Evolutionary conservation across 2,113 vertebrate genomes (phyloP).

Genomic region (Axis porcinus): DNA sequence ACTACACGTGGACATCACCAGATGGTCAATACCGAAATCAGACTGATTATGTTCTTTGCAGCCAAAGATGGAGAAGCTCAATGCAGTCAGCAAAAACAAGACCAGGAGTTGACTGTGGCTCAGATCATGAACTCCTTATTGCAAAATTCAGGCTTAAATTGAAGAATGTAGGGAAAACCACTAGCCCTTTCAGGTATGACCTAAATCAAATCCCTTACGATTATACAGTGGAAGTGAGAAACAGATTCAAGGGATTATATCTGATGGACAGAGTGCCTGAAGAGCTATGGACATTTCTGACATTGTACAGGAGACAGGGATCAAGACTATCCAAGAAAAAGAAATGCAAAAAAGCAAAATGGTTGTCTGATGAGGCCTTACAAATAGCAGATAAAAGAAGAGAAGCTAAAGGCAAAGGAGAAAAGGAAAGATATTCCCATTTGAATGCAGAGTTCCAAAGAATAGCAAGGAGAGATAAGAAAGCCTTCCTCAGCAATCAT

Average conservation of each 20-base stretch:
- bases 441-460: background rate
- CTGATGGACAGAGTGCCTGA: background rate
- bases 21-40: background rate
- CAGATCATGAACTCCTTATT: background rate
- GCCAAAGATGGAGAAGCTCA: background rate
- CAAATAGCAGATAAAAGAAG: background rate
- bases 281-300: background rate
- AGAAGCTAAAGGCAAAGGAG: background rate
- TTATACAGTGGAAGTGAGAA: background rate
- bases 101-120: background rate
- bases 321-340: background rate
- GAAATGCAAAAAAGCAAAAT: background rate
- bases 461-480: background rate
- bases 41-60: background rate
- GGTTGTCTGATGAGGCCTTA: background rate
- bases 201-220: background rate
- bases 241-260: background rate
- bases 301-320: background rate
- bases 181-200: background rate
- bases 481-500: background rate
- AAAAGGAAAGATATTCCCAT: background rate
- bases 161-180: background rate
- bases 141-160: background rate
- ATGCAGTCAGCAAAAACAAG: background rate
- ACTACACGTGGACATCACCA: background rate